Evolutionary conservation across 2,888 invertebrate species (phyloP).

Genomic region (Parnassius mnemosyne): DNA sequence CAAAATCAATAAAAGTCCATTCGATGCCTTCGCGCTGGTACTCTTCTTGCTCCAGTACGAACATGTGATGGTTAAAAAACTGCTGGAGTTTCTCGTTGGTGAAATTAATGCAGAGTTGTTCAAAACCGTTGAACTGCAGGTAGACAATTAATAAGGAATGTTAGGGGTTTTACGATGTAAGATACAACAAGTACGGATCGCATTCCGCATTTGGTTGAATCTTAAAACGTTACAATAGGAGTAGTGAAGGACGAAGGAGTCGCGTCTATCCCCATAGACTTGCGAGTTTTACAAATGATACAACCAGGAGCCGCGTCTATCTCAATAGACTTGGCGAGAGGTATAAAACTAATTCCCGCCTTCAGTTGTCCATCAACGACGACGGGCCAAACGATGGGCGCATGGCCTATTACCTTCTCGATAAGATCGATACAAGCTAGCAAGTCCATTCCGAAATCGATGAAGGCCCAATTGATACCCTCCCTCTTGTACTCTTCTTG

Average conservation of each 20-base stretch:
- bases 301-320: constrained; percentile 36
- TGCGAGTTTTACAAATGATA: constrained; percentile 17
- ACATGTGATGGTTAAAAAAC: constrained; percentile 99
- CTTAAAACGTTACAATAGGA: constrained; percentile 40
- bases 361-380: constrained; percentile 40
- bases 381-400: constrained; percentile 33
- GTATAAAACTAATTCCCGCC: constrained; percentile 41
- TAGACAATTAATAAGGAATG: constrained; percentile 64
- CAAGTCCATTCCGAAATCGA: constrained; percentile 98
- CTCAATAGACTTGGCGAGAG: constrained; percentile 39
- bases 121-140: constrained; percentile 95
- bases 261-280: constrained; percentile 30
- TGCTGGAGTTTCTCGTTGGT: constrained; percentile 98
- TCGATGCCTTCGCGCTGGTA: constrained; percentile 96
- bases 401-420: constrained; percentile 88
- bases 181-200: constrained; percentile 61
- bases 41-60: constrained; percentile 98
- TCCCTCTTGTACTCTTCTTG: constrained; percentile 98
- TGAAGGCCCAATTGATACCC: constrained; percentile 97
- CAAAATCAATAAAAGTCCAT: constrained; percentile 98
- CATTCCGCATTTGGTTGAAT: constrained; percentile 64
- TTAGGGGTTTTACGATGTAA: constrained; percentile 55
- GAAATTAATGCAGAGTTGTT: constrained; percentile 99
- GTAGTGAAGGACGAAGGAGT: constrained; percentile 29
- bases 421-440: constrained; percentile 97